Evolutionary conservation across 2,797 vertebrate species (phyloP).

Genomic region (Platyrinchus mystaceus): DNA sequence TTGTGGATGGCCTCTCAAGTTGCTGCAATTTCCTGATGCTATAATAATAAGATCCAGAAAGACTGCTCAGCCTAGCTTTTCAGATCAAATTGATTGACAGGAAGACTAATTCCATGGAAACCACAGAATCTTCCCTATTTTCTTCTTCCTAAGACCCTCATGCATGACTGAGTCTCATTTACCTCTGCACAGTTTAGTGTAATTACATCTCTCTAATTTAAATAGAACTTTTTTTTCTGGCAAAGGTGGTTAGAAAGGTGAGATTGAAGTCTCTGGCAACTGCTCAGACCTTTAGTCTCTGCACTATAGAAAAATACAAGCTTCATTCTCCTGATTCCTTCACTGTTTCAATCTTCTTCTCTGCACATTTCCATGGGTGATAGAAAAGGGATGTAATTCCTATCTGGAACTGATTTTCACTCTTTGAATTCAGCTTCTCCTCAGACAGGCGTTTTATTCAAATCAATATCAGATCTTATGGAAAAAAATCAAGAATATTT

Average conservation of each 20-base stretch:
- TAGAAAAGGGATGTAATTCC: background rate
- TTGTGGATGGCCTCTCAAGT: constrained; percentile 4
- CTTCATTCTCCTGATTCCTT: background rate
- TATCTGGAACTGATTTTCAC: background rate
- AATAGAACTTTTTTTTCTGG: background rate
- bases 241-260: background rate
- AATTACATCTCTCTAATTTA: constrained; percentile 16
- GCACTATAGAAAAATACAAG: background rate
- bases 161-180: constrained; percentile 34
- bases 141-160: constrained; percentile 19
- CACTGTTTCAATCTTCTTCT: background rate
- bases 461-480: background rate
- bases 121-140: background rate
- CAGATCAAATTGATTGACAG: constrained; percentile 20
- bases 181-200: constrained; percentile 15
- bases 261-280: background rate
- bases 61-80: constrained; percentile 4
- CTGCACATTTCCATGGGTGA: background rate
- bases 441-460: background rate
- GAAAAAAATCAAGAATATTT: background rate
- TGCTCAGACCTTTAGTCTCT: background rate
- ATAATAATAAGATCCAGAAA: constrained; percentile 17
- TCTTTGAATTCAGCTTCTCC: background rate
- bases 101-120: constrained; percentile 13
- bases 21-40: constrained; percentile 19